Conservation (phyloP, 92 coral and sea anemone genomes). For the Phenganax marumi region DNA sequence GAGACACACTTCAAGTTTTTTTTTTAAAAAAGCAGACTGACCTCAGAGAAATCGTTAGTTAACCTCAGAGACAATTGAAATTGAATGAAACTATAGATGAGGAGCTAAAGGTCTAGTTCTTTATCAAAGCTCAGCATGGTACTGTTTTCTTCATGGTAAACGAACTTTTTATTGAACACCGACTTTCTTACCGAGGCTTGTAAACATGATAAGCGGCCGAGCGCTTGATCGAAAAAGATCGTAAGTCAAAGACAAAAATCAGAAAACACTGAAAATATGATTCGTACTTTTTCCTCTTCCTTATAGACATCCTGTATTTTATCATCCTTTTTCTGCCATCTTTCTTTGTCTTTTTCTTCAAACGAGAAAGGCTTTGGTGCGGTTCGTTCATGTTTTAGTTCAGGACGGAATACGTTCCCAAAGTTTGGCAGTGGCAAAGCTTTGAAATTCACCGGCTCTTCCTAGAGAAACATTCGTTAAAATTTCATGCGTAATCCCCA, state of each 20-base stretch:
- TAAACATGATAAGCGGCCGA: no score
- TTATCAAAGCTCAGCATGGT: no score
- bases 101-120: no score
- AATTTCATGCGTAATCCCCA: not conserved
- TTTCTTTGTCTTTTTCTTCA: conserved; percentile 73
- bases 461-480: conserved; percentile 14
- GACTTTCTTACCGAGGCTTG: no score
- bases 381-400: conserved; percentile 67
- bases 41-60: no score
- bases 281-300: conserved; percentile 77
- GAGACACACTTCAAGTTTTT: no score
- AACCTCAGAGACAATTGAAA: no score
- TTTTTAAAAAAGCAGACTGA: no score
- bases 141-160: no score
- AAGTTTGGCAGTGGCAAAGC: conserved; percentile 92
- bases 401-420: conserved; percentile 76
- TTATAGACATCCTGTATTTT: conserved; percentile 69
- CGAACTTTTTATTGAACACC: no score
- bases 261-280: not conserved
- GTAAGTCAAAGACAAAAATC: not conserved
- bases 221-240: not conserved
- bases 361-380: conserved; percentile 79
- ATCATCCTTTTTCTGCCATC: conserved; percentile 67
- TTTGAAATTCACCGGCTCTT: conserved; percentile 61
- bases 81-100: no score